phyloP scores from a whole-genome alignment of 1,140 invertebrate species.

The Pentalonia nigronervosa region DNA sequence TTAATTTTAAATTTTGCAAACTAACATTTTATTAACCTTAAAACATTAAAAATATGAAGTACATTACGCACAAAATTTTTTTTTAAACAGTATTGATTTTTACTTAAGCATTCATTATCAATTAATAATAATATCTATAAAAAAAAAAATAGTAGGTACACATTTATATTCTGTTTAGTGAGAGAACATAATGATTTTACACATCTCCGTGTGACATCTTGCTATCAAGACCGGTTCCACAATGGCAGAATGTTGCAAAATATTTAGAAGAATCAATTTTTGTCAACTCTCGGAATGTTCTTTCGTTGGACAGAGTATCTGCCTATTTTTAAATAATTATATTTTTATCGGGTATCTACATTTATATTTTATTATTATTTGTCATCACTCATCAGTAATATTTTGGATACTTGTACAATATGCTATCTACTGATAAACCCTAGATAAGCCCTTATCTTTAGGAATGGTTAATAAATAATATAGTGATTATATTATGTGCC shows the following conservation, averaged over 20 bases:
- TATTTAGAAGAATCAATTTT: no score
- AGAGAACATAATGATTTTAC: no score
- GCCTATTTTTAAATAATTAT: neutral
- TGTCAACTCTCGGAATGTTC: no score
- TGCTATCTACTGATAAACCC: neutral
- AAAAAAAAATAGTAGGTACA: no score
- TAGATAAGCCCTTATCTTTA: neutral
- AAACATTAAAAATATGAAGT: neutral
- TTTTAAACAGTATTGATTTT: neutral
- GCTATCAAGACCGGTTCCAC: no score
- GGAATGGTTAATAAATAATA: neutral
- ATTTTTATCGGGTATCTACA: neutral
- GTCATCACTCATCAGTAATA: neutral
- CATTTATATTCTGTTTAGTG: no score
- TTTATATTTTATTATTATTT: neutral
- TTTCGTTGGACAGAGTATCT: no score
- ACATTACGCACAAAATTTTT: neutral
- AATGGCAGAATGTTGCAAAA: no score
- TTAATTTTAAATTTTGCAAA: neutral
- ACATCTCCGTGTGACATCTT: no score
- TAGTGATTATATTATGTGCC: neutral
- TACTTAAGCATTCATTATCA: neutral
- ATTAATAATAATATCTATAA: no score
- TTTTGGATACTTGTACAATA: neutral
- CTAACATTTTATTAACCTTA: neutral